phyloP scores from a whole-genome alignment of 1,140 invertebrate species.

The Ceratoteleas bidentatus region DNA sequence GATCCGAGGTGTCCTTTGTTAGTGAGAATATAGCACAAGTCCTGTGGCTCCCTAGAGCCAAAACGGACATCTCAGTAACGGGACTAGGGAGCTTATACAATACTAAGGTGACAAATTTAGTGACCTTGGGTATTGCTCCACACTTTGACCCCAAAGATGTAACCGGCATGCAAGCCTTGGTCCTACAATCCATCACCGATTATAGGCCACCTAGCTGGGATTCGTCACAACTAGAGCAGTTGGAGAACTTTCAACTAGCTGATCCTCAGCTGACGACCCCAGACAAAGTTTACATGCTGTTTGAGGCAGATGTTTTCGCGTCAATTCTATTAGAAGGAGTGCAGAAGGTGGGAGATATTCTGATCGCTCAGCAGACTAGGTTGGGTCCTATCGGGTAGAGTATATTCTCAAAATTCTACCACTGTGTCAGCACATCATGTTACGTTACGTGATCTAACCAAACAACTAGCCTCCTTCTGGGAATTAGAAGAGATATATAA shows the following conservation, averaged over 20 bases:
- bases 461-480: background rate
- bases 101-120: too few relatives aligned
- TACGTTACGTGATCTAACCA: background rate
- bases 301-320: background rate
- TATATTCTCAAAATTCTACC: too few relatives aligned
- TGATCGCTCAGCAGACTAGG: slow-evolving; percentile 5
- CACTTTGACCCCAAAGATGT: background rate
- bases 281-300: background rate
- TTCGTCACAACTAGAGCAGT: background rate
- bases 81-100: background rate
- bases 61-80: background rate
- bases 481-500: background rate
- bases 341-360: too few relatives aligned
- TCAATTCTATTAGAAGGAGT: too few relatives aligned
- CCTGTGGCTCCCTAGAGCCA: background rate
- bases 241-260: too few relatives aligned
- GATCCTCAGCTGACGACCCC: too few relatives aligned
- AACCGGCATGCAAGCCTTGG: background rate
- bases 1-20: background rate
- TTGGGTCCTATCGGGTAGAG: slow-evolving; percentile 9
- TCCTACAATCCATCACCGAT: too few relatives aligned
- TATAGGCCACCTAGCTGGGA: background rate
- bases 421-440: background rate
- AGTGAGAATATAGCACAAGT: background rate
- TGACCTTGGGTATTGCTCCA: too few relatives aligned